Evolutionary conservation across 1,140 invertebrate species (phyloP).

Genomic region (Halictus rubicundus): DNA sequence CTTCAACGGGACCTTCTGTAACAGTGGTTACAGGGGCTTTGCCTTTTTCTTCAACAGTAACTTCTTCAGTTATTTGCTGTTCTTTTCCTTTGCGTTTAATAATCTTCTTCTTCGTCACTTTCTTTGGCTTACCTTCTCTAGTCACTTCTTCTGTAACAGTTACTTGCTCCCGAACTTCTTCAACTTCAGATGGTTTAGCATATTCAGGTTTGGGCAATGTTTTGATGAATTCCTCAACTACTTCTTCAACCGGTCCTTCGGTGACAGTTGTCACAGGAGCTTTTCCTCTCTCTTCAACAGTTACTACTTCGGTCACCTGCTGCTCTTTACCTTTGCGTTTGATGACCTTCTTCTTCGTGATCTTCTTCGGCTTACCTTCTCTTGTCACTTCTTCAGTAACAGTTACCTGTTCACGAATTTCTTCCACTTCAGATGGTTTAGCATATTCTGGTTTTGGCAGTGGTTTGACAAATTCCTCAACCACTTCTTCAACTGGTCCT

Average conservation of each 20-base stretch:
- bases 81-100: constrained; percentile 50
- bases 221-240: constrained; percentile 2
- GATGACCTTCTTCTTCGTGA: constrained; percentile 46
- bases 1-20: constrained; percentile 68
- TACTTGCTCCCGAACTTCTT: constrained; percentile 55
- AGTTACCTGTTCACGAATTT: constrained; percentile 72
- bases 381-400: constrained; percentile 69
- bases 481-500: constrained; percentile 61
- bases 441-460: background rate
- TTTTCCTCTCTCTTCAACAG: constrained; percentile 49
- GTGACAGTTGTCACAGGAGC: constrained; percentile 28
- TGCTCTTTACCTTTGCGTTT: constrained; percentile 51
- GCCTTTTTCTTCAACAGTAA: constrained; percentile 52
- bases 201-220: constrained; percentile 64
- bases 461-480: background rate
- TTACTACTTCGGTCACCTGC: constrained; percentile 50
- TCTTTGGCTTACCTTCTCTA: constrained; percentile 74
- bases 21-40: constrained; percentile 38
- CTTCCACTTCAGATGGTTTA: constrained; percentile 56
- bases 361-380: constrained; percentile 75
- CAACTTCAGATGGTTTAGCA: constrained; percentile 1
- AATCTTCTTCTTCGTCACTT: constrained; percentile 59
- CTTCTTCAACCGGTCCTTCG: constrained; percentile 68
- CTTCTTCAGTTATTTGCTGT: constrained; percentile 54
- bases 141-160: constrained; percentile 71